These are phyloP conservation scores for Calidris pugnax DNA, from an alignment of 2,113 vertebrate genomes.

Conservation along the genomic window DNA sequence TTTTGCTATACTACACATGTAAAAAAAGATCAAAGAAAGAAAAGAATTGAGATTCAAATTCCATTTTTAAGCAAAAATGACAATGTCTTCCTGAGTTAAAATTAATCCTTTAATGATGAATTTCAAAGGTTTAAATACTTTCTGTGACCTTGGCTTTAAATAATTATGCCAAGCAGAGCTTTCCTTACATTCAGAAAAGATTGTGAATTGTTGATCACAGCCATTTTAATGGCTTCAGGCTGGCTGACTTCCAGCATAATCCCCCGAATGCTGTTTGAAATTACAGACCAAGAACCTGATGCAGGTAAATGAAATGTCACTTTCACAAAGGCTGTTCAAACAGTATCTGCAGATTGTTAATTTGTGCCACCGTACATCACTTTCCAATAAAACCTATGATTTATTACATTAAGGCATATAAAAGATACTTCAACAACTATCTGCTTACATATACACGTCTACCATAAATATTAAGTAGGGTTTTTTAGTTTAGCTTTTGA, in stretches of 20 bases:
- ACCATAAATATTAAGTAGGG: not conserved
- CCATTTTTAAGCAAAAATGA: constrained; percentile 81
- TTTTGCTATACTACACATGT: constrained; percentile 69
- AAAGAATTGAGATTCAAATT: constrained; percentile 77
- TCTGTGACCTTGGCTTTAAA: constrained; percentile 79
- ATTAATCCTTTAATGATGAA: constrained; percentile 85
- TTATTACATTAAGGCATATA: not conserved
- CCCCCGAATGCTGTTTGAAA: constrained; percentile 72
- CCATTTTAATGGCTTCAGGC: constrained; percentile 75
- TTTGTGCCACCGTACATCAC: constrained; percentile 42
- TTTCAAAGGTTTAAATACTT: constrained; percentile 83
- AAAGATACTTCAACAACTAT: constrained; percentile 37
- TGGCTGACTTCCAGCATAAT: constrained; percentile 77
- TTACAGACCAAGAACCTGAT: constrained; percentile 68
- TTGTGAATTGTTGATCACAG: constrained; percentile 79
- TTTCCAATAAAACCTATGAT: constrained; percentile 34
- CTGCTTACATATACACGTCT: constrained; percentile 6
- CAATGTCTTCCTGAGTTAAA: constrained; percentile 81
- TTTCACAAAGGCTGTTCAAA: constrained; percentile 64
- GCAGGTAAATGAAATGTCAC: constrained; percentile 72
- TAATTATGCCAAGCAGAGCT: constrained; percentile 77
- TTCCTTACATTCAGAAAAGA: constrained; percentile 79
- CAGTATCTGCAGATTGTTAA: not conserved
- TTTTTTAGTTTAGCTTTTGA: not conserved
- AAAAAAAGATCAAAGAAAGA: constrained; percentile 79